Conservation (phyloP, 2,113 vertebrate species). For the Rattus rattus region DNA sequence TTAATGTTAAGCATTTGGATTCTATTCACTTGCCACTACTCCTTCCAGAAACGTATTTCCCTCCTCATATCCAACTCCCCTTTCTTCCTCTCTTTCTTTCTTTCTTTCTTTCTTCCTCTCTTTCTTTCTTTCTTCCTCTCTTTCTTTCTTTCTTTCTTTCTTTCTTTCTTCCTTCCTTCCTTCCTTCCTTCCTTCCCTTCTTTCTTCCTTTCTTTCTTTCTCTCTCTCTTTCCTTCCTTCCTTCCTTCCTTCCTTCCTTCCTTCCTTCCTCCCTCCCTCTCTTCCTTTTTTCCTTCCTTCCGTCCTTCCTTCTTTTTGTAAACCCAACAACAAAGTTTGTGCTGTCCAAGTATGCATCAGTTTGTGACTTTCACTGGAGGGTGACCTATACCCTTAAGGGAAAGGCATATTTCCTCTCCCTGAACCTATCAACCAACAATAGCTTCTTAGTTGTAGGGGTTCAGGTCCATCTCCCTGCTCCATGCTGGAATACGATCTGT, state of each 20-base stretch:
- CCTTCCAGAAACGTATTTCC: background rate
- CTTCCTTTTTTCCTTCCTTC: background rate
- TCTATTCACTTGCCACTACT: background rate
- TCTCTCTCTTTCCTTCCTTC: no score
- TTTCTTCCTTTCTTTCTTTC: no score
- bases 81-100: background rate
- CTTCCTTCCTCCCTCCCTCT: no score
- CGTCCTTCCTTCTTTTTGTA: no score
- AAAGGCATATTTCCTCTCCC: background rate
- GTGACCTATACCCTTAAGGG: background rate
- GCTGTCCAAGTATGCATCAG: background rate
- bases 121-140: background rate
- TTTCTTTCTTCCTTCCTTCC: no score
- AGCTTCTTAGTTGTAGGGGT: background rate
- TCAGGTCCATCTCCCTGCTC: background rate
- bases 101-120: no score
- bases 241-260: no score
- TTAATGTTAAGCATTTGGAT: background rate
- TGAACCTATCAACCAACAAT: background rate
- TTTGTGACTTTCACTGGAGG: background rate
- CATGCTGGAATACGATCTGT: background rate
- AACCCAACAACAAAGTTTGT: background rate
- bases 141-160: no score
- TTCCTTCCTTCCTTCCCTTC: no score
- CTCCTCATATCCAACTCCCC: rapidly evolving